Percentiles rank a stretch among this genome's conserved stretches.
These are phyloP conservation scores for Cydia fagiglandana DNA, from an alignment of 1,140 invertebrate species.

Conservation along the genomic window DNA sequence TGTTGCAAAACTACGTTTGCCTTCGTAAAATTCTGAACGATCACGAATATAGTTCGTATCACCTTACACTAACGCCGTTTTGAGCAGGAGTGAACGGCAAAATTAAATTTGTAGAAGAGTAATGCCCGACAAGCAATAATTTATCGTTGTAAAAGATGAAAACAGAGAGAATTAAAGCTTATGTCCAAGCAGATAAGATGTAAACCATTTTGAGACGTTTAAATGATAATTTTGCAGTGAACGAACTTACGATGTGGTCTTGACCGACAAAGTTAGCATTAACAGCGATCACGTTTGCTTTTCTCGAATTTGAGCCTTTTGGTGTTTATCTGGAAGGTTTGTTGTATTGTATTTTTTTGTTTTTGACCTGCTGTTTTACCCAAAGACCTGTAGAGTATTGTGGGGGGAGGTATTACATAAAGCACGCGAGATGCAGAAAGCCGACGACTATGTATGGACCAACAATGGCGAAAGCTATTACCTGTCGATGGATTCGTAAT, in stretches of 20 bases:
- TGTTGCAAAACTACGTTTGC: conserved; percentile 23
- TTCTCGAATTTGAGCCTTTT: conserved; percentile 15
- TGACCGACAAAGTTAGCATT: conserved; percentile 28
- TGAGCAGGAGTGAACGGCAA: background rate
- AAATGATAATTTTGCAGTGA: background rate
- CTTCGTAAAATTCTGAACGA: background rate
- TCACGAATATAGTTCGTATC: conserved; percentile 21
- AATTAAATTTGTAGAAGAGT: conserved; percentile 20
- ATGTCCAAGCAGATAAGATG: background rate
- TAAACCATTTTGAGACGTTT: background rate
- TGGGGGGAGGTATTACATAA: conserved; percentile 62
- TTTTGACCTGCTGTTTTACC: conserved; percentile 27
- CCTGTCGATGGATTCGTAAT: conserved; percentile 46
- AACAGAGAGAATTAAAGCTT: background rate
- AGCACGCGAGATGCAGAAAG: conserved; percentile 58
- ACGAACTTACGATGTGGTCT: conserved; percentile 29
- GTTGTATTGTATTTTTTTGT: background rate
- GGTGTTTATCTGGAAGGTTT: background rate
- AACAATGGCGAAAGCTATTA: conserved; percentile 54
- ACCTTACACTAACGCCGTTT: background rate
- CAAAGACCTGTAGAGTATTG: conserved; percentile 36
- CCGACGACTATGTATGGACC: conserved; percentile 56
- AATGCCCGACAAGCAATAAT: background rate
- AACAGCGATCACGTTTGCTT: background rate
- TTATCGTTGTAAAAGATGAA: background rate